Percentiles rank a stretch among this genome's conserved stretches.
Evolutionary conservation across 53 echinoderm and acorn worm genomes (phyloP).

Genomic region (Actinopyga echinites): DNA sequence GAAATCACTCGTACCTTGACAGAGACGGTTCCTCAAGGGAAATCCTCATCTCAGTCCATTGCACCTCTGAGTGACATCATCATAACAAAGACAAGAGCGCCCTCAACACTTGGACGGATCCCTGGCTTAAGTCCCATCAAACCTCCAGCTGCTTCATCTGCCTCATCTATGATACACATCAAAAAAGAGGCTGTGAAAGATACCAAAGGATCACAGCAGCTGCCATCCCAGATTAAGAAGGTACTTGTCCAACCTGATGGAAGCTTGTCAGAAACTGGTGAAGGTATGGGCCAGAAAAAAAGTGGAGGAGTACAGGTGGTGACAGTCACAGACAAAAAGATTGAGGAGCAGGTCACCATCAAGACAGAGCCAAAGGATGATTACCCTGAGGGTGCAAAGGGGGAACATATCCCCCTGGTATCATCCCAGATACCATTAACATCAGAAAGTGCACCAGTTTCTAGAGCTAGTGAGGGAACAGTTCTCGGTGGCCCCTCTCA

Average conservation of each 20-base stretch:
- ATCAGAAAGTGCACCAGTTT: background rate
- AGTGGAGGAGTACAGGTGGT: background rate
- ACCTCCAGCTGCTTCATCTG: background rate
- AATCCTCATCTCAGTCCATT: background rate
- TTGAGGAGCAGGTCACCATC: background rate
- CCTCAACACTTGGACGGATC: background rate
- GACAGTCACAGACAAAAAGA: background rate
- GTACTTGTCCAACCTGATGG: background rate
- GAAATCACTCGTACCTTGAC: conserved; percentile 28
- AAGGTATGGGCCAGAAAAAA: background rate
- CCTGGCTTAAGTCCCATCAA: conserved; percentile 31
- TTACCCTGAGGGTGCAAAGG: background rate
- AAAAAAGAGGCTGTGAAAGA: conserved; percentile 17
- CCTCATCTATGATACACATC: background rate
- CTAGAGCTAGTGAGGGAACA: background rate
- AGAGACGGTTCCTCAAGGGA: background rate
- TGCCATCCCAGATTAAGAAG: background rate
- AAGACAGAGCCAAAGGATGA: conserved; percentile 31
- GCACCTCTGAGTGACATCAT: conserved; percentile 19
- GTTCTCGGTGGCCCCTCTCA: background rate
- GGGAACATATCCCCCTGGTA: background rate
- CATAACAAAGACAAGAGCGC: conserved; percentile 6
- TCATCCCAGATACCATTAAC: too few species aligned
- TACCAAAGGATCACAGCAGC: background rate
- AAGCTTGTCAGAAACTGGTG: too few species aligned